A percentile compares a stretch with the other conserved stretches of the same genome.
These are phyloP conservation scores for Enteromius viviparus DNA, from an alignment of 2,797 vertebrate species.

Conservation along the genomic window DNA sequence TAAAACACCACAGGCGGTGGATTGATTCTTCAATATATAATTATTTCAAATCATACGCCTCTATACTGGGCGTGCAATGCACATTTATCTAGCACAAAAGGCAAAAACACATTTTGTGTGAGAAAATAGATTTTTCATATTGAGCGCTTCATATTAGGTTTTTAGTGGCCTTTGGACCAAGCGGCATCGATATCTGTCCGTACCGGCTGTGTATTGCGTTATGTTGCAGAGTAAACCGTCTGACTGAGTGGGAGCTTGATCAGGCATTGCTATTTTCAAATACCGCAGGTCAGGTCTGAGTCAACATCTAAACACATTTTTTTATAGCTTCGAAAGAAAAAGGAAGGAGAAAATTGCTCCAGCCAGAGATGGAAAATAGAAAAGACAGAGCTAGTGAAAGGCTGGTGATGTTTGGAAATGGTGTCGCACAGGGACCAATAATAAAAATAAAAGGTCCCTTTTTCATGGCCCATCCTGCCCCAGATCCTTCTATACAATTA, in stretches of 20 bases:
- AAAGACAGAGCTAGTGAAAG: constrained; percentile 24
- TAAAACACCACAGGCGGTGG: constrained; percentile 21
- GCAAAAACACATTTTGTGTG: constrained; percentile 24
- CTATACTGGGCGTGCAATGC: constrained; percentile 18
- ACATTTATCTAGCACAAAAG: constrained; percentile 32
- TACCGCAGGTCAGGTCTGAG: constrained; percentile 48
- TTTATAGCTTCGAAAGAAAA: constrained; percentile 43
- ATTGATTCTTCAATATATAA: constrained; percentile 45
- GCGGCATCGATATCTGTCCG: constrained; percentile 21
- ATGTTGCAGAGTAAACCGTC: constrained; percentile 17
- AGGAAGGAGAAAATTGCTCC: constrained; percentile 11
- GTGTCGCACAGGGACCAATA: constrained; percentile 56
- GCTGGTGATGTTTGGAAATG: constrained; percentile 31
- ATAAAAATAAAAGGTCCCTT: constrained; percentile 12
- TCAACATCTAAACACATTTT: constrained; percentile 45
- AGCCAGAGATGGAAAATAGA: constrained; percentile 38
- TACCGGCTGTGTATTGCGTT: constrained; percentile 6
- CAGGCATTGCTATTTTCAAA: constrained; percentile 52
- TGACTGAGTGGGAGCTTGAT: constrained; percentile 27
- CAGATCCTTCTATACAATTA: constrained; percentile 39
- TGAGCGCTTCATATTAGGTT: constrained; percentile 35
- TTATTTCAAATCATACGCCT: constrained; percentile 36
- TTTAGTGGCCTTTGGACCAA: constrained; percentile 30
- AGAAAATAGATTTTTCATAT: constrained; percentile 36
- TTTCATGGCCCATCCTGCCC: constrained; percentile 10